phyloP scores from a whole-genome alignment of 1,140 invertebrate genomes.

The Brachionus plicatilis region DNA sequence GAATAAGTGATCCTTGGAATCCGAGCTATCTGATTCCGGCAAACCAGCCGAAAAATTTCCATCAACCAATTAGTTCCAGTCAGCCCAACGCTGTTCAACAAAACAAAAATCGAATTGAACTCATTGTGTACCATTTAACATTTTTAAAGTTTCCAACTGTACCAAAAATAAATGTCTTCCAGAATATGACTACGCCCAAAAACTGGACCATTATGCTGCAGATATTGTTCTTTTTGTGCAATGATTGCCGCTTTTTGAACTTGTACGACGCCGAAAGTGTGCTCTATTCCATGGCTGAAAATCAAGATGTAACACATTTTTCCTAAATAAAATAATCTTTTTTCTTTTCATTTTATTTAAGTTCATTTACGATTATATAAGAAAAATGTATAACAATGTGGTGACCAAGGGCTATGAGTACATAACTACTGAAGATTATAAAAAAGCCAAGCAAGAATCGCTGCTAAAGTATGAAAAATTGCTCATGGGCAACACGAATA shows the following conservation, averaged over 20 bases:
- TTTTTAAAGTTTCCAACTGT: neutral
- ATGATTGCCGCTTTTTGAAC: neutral
- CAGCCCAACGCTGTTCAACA: neutral
- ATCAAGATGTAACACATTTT: neutral
- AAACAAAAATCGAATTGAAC: slow-evolving; percentile 18
- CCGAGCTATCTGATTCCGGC: neutral
- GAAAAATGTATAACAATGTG: neutral
- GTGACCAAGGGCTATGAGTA: neutral
- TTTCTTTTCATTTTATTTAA: neutral
- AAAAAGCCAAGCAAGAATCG: neutral
- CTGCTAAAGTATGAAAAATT: neutral
- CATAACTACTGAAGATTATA: neutral
- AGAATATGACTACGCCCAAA: slow-evolving; percentile 36
- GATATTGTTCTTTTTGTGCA: slow-evolving; percentile 26
- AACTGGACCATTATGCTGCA: slow-evolving; percentile 23
- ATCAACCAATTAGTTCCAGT: neutral
- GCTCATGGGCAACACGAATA: neutral
- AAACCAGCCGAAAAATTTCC: neutral
- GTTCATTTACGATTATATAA: neutral
- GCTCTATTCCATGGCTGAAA: neutral
- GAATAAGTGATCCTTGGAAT: slow-evolving; percentile 25
- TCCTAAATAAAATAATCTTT: neutral
- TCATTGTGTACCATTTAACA: slow-evolving; percentile 29
- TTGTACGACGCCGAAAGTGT: neutral
- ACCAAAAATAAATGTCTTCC: neutral